A percentile compares a stretch with the other conserved stretches of the same genome.
Conservation (phyloP, 2,113 vertebrate species). For the Tetraodon nigroviridis region DNA sequence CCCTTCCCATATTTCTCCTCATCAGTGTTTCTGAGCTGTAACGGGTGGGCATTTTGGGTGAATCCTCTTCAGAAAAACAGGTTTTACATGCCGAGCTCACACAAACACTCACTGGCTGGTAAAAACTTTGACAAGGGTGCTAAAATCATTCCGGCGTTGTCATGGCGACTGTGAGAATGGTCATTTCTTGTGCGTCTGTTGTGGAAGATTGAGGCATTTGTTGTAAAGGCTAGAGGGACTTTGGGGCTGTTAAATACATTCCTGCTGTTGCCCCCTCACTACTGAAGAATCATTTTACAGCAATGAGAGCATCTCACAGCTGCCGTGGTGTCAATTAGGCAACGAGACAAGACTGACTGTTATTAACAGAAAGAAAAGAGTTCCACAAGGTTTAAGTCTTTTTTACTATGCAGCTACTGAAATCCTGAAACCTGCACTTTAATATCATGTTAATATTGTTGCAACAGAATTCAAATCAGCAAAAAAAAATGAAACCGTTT, state of each 20-base stretch:
- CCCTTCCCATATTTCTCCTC: conserved; percentile 20
- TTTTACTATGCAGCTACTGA: too few species aligned
- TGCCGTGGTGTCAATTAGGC: too few species aligned
- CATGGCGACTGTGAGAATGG: conserved; percentile 71
- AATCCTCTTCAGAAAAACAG: conserved; percentile 23
- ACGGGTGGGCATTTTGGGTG: conserved; percentile 70
- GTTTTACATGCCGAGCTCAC: not conserved
- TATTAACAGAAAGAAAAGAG: too few species aligned
- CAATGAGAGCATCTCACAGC: too few species aligned
- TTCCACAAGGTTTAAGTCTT: too few species aligned
- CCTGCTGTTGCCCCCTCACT: conserved; percentile 8
- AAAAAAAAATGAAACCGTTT: too few species aligned
- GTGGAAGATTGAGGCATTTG: conserved; percentile 60
- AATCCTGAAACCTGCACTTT: too few species aligned
- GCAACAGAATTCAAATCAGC: too few species aligned
- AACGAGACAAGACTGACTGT: too few species aligned
- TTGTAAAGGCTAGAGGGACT: conserved; percentile 22
- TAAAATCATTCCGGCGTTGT: conserved; percentile 64
- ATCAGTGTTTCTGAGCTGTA: conserved; percentile 70
- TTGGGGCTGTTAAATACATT: conserved; percentile 53
- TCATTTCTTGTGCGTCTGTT: conserved; percentile 74
- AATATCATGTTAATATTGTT: too few species aligned
- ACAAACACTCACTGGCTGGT: conserved; percentile 10
- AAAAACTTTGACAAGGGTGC: conserved; percentile 54
- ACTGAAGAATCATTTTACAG: too few species aligned